These are phyloP conservation scores for Umimayanthus kanabou DNA, from an alignment of 92 coral and sea anemone species.

Conservation along the genomic window DNA sequence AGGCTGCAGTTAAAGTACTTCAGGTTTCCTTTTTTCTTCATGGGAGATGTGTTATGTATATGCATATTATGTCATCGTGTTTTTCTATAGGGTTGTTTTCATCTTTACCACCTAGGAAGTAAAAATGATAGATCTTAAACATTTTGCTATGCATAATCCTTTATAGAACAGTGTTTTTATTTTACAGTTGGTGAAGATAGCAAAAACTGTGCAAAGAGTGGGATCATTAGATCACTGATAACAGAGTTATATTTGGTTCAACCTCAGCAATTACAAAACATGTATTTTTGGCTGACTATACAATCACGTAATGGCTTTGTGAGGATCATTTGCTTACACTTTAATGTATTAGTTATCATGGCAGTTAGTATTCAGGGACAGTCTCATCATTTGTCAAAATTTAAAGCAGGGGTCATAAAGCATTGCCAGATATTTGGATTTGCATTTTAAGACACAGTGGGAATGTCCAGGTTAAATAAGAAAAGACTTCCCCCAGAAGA, in stretches of 20 bases:
- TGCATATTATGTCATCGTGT: constrained; percentile 4
- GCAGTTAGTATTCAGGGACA: not conserved
- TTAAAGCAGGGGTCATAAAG: not conserved
- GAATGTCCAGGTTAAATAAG: no score
- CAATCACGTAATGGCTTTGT: not conserved
- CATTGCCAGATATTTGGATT: no score
- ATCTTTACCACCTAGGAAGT: not conserved
- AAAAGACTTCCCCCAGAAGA: no score
- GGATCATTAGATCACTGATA: no score
- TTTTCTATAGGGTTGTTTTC: not conserved
- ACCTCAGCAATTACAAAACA: not conserved
- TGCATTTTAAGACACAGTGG: no score
- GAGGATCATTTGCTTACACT: not conserved
- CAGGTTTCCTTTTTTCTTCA: constrained; percentile 25
- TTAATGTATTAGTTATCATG: not conserved
- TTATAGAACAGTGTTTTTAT: not conserved
- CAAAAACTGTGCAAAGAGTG: no score
- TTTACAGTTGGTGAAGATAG: no score
- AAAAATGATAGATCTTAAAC: not conserved
- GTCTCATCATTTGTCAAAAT: constrained; percentile 16
- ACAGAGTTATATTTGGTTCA: no score
- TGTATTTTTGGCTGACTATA: not conserved
- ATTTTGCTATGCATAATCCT: not conserved
- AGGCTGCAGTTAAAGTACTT: constrained; percentile 33
- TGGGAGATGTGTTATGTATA: constrained; percentile 19